These are phyloP conservation scores for Myotis lucifugus DNA, from an alignment of 2,113 vertebrate species.

Conservation along the genomic window DNA sequence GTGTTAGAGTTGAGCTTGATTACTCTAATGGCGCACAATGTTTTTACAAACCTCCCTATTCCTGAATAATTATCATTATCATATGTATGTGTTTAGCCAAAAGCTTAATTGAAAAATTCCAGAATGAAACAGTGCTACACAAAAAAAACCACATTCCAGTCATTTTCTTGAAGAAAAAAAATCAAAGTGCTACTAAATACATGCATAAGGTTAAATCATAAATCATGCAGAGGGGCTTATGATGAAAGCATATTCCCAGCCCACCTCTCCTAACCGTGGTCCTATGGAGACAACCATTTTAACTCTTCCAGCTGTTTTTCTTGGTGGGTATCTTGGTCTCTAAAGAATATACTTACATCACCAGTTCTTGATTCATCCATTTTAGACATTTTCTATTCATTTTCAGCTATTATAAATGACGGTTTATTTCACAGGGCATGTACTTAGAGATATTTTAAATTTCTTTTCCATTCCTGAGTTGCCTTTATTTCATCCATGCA, in stretches of 20 bases:
- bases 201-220: background rate
- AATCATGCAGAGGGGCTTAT: background rate
- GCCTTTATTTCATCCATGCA: background rate
- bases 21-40: slow-evolving; percentile 71
- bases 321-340: background rate
- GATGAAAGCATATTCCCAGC: background rate
- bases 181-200: background rate
- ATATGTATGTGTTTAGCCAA: slow-evolving; percentile 78
- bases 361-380: background rate
- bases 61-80: slow-evolving; percentile 76
- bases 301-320: slow-evolving; percentile 39
- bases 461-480: background rate
- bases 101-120: slow-evolving; percentile 74
- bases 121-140: slow-evolving; percentile 63
- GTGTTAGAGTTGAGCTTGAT: slow-evolving; percentile 72
- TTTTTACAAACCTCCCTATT: slow-evolving; percentile 65
- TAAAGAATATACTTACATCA: background rate
- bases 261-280: background rate
- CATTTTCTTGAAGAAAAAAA: slow-evolving; percentile 56
- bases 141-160: slow-evolving; percentile 23
- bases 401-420: slow-evolving; percentile 47
- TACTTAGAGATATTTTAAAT: background rate
- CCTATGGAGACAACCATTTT: background rate
- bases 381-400: slow-evolving; percentile 34
- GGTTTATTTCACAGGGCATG: background rate